phyloP scores from a whole-genome alignment of 2,113 vertebrate genomes.

The Erinaceus europaeus region DNA sequence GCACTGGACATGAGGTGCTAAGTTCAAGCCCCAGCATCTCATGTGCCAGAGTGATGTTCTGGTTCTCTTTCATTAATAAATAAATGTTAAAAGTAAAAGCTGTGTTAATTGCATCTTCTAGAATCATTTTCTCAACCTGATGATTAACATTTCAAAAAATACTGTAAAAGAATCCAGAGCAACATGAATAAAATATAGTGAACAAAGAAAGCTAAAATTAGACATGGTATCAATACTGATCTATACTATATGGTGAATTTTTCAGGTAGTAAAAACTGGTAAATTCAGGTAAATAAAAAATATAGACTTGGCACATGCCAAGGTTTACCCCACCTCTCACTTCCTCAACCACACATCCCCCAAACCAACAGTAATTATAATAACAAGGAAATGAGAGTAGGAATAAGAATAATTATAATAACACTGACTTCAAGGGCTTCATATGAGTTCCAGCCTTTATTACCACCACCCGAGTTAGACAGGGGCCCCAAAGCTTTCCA shows the following conservation, averaged over 20 bases:
- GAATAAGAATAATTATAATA: background rate
- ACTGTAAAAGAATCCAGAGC: background rate
- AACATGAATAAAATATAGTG: background rate
- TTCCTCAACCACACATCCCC: background rate
- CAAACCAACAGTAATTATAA: background rate
- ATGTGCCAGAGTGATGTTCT: too few species aligned
- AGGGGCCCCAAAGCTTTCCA: background rate
- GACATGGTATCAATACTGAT: background rate
- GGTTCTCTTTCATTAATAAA: too few species aligned
- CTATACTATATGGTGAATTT: background rate
- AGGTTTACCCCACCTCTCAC: background rate
- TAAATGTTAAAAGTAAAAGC: conserved; percentile 1
- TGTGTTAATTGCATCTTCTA: conserved; percentile 10
- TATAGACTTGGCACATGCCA: background rate
- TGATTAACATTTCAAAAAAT: conserved; percentile 12
- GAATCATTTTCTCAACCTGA: conserved; percentile 10
- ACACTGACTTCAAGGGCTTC: background rate
- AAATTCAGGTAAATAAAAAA: too few species aligned
- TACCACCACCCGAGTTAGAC: background rate
- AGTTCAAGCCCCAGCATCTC: too few species aligned
- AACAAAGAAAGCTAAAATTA: background rate
- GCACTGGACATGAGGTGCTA: too few species aligned
- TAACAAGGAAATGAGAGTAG: background rate
- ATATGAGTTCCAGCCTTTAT: background rate
- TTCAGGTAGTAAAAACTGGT: background rate